Evolutionary conservation across 2,797 vertebrate species (phyloP).

Genomic region (Setipinna tenuifilis): DNA sequence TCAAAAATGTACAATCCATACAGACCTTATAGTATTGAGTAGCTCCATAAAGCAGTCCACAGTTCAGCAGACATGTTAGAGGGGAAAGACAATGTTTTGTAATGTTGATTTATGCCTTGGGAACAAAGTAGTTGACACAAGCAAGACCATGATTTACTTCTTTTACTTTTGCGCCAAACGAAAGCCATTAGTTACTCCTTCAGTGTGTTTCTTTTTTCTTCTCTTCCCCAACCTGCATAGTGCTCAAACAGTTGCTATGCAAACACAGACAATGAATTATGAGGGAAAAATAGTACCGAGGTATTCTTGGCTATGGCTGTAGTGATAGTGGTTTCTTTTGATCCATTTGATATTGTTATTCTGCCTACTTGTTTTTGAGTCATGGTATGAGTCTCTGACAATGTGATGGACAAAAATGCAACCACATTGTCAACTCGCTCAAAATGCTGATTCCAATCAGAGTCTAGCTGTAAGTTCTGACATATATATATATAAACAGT

Average conservation of each 20-base stretch:
- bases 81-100: neutral
- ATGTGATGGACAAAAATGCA: neutral
- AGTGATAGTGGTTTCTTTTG: neutral
- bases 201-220: conserved; percentile 37
- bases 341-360: neutral
- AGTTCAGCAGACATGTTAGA: neutral
- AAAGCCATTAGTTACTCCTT: conserved; percentile 39
- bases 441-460: neutral
- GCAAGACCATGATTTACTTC: conserved; percentile 46
- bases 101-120: conserved; percentile 35
- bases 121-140: conserved; percentile 33
- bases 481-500: neutral
- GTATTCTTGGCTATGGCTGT: neutral
- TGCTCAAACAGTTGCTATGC: conserved; percentile 37
- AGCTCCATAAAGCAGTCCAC: neutral
- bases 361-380: neutral
- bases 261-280: neutral
- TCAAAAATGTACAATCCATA: neutral
- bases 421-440: neutral
- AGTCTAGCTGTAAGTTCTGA: neutral
- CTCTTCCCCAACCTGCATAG: conserved; percentile 23
- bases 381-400: neutral
- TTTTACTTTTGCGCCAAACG: conserved; percentile 35
- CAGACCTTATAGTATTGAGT: neutral
- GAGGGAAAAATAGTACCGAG: neutral